Percentiles rank a stretch among this genome's conserved stretches.
These are phyloP conservation scores for Ceuthmochares aereus DNA, from an alignment of 2,113 vertebrate species.

Conservation along the genomic window DNA sequence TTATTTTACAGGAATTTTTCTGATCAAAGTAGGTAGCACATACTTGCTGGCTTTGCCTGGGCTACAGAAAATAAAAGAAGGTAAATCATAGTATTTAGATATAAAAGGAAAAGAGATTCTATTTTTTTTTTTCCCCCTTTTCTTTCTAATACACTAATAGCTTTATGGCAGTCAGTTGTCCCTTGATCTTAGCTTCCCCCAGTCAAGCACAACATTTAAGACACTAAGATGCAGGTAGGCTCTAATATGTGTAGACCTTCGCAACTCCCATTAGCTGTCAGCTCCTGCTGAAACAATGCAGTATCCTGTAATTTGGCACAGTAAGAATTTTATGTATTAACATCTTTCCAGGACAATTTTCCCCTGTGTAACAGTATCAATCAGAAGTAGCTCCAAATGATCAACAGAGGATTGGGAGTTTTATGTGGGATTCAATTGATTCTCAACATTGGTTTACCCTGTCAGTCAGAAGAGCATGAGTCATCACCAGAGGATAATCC, in stretches of 20 bases:
- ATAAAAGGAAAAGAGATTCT: not conserved
- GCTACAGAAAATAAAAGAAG: conserved; percentile 40
- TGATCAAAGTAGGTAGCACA: not conserved
- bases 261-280: not conserved
- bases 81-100: not conserved
- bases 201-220: not conserved
- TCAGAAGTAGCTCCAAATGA: not conserved
- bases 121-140: not conserved
- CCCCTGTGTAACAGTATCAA: not conserved
- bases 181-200: not conserved
- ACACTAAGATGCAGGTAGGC: not conserved
- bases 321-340: not conserved
- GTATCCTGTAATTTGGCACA: not conserved
- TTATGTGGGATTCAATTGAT: not conserved
- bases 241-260: not conserved
- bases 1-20: conserved; percentile 9
- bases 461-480: not conserved
- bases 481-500: not conserved
- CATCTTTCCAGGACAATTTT: not conserved
- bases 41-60: conserved; percentile 65
- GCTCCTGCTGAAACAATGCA: not conserved
- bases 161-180: not conserved
- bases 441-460: not conserved
- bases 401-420: not conserved
- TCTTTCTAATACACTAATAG: not conserved